These are phyloP conservation scores for Lota lota DNA, from an alignment of 2,113 vertebrate species.

Conservation along the genomic window DNA sequence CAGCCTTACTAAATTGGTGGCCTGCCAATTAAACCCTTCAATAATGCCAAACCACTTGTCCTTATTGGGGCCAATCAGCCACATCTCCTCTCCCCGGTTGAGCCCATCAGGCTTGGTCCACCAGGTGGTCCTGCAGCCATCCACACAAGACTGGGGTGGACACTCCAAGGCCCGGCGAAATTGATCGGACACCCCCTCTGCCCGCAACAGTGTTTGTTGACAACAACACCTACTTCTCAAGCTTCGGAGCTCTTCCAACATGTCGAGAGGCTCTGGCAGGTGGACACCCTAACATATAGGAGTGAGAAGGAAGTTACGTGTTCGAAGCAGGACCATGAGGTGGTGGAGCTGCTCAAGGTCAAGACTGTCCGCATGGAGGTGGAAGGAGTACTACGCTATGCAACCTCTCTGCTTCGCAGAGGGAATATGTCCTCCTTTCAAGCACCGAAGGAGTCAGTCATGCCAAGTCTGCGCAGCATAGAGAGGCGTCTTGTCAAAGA, in stretches of 20 bases:
- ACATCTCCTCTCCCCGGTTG: background rate
- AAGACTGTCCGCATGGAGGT: background rate
- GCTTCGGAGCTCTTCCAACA: too few relatives aligned
- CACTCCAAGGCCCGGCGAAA: too few relatives aligned
- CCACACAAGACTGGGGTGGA: background rate
- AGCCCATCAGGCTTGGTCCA: background rate
- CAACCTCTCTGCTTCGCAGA: background rate
- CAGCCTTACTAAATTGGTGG: too few relatives aligned
- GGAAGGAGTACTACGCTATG: background rate
- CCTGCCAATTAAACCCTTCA: constrained; percentile 4
- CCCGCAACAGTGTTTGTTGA: too few relatives aligned
- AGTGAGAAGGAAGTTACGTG: background rate
- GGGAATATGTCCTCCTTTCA: background rate
- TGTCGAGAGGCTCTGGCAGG: too few relatives aligned
- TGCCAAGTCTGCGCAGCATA: background rate
- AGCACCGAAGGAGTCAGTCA: too few relatives aligned
- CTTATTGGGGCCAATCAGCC: constrained; percentile 8
- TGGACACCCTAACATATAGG: background rate
- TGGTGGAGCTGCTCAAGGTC: background rate
- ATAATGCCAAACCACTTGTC: background rate
- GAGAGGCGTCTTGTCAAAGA: background rate
- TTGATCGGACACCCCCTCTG: too few relatives aligned
- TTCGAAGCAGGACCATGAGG: too few relatives aligned
- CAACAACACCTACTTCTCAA: too few relatives aligned
- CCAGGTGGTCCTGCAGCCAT: background rate